Conservation (phyloP, 2,113 vertebrate genomes). For the Urocitellus parryii region DNA sequence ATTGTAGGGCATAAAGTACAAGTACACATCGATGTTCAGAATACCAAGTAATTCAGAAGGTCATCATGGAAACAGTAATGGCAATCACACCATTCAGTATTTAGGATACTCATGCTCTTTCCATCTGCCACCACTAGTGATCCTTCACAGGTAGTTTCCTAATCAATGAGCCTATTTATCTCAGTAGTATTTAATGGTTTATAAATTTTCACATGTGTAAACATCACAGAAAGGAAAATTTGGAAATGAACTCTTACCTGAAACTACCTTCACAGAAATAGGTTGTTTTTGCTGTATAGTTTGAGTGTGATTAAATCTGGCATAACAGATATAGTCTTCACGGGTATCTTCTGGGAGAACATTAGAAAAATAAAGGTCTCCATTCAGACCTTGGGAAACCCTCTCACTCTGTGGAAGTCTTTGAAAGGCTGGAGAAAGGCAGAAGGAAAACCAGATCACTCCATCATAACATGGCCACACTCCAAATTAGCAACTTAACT, state of each 20-base stretch:
- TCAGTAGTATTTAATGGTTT: conserved; percentile 15
- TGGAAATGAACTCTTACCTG: conserved; percentile 90
- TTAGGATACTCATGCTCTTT: neutral
- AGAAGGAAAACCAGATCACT: conserved; percentile 61
- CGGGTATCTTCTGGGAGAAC: conserved; percentile 93
- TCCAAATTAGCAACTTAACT: conserved; percentile 4
- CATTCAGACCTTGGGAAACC: conserved; percentile 97
- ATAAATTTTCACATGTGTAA: neutral
- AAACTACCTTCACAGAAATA: conserved; percentile 95
- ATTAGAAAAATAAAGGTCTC: conserved; percentile 99
- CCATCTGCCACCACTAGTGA: neutral
- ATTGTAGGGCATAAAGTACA: neutral
- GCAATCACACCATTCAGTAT: neutral
- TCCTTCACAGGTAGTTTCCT: neutral
- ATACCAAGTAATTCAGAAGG: neutral
- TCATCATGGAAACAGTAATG: neutral
- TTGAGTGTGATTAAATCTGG: conserved; percentile 98
- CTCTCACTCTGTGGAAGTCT: conserved; percentile 94
- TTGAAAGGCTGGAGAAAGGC: conserved; percentile 93
- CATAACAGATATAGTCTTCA: conserved; percentile 98
- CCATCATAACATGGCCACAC: neutral
- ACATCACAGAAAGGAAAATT: conserved; percentile 11
- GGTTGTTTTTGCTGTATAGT: conserved; percentile 99
- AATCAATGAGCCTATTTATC: conserved; percentile 33
- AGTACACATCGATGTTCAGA: neutral